These are phyloP conservation scores for Metellina segmentata DNA, from an alignment of 2,888 invertebrate species.

Conservation along the genomic window DNA sequence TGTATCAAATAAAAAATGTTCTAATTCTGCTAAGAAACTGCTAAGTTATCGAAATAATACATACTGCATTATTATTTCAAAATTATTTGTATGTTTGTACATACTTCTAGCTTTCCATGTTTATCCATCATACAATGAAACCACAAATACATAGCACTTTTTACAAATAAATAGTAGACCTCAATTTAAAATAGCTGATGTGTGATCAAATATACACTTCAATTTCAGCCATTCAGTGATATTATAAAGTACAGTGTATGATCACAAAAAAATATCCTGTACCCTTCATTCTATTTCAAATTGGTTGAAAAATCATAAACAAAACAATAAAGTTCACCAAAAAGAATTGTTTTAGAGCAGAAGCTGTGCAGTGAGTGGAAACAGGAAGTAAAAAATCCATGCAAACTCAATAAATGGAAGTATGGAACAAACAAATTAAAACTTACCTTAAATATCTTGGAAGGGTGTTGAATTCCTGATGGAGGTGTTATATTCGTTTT, in stretches of 20 bases:
- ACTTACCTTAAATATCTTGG: constrained; percentile 36
- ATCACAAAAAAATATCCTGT: not conserved
- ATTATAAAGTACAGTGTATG: not conserved
- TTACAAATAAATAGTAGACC: too few species aligned
- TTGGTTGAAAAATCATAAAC: not conserved
- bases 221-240: not conserved
- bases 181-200: too few species aligned
- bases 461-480: not conserved
- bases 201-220: too few species aligned
- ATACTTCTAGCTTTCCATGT: too few species aligned
- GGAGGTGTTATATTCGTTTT: not conserved
- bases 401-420: constrained; percentile 17
- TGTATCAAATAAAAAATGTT: too few species aligned
- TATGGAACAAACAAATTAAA: not conserved
- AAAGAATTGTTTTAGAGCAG: constrained; percentile 1
- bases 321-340: not conserved
- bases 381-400: constrained; percentile 25
- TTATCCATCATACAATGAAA: too few species aligned
- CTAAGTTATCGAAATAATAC: too few species aligned
- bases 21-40: too few species aligned
- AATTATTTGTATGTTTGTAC: too few species aligned
- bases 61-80: too few species aligned
- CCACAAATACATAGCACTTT: too few species aligned
- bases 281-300: not conserved
- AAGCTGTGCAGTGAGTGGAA: constrained; percentile 46